phyloP scores from a whole-genome alignment of 1,140 invertebrate genomes.

The Sarcophaga bullata region DNA sequence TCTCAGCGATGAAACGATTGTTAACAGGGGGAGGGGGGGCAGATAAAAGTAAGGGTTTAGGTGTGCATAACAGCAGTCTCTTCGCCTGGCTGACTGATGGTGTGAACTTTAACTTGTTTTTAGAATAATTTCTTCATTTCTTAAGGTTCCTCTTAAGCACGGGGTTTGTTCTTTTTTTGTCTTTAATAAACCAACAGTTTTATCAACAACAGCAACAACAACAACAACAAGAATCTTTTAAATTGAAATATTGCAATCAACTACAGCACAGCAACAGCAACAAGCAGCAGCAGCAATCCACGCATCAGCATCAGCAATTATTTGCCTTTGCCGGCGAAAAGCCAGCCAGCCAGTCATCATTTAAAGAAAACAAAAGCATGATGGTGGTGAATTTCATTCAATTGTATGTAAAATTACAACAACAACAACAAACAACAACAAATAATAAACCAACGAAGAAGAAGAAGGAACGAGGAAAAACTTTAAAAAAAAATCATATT shows the following conservation, averaged over 20 bases:
- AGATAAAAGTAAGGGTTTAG: neutral
- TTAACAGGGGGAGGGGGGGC: neutral
- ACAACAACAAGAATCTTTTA: neutral
- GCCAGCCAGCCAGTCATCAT: neutral
- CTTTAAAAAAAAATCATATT: constrained; percentile 19
- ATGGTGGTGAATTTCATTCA: neutral
- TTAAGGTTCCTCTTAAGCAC: neutral
- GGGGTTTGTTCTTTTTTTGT: neutral
- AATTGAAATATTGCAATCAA: constrained; percentile 22
- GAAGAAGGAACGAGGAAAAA: neutral
- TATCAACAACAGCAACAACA: neutral
- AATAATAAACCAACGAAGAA: too few relatives aligned
- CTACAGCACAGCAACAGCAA: neutral
- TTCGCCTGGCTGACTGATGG: neutral
- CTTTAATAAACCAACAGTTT: neutral
- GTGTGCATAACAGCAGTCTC: neutral
- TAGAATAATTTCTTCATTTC: neutral
- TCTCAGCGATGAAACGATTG: neutral
- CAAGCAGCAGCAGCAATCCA: too few relatives aligned
- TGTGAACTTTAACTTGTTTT: constrained; percentile 11
- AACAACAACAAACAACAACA: too few relatives aligned
- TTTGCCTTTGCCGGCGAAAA: too few relatives aligned
- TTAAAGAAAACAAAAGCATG: neutral
- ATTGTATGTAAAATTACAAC: neutral
- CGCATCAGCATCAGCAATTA: too few relatives aligned